Evolutionary conservation across 2,113 vertebrate species (phyloP).

Genomic region (Colaptes auratus): DNA sequence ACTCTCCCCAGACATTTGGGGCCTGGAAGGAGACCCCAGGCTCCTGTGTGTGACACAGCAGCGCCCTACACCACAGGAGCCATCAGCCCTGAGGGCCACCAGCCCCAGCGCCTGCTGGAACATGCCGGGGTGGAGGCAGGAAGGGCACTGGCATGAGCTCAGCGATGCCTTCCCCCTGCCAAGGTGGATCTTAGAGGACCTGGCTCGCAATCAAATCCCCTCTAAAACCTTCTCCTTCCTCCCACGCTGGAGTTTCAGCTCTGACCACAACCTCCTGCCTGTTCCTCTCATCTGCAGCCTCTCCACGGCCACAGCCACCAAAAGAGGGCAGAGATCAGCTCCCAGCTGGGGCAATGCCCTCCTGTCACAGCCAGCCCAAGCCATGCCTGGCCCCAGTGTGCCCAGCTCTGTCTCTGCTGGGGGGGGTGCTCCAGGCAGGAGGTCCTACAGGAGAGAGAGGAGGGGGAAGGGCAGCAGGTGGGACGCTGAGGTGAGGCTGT

Average conservation of each 20-base stretch:
- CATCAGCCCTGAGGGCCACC: not conserved
- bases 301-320: fast-evolving
- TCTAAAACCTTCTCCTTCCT: not conserved
- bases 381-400: fast-evolving
- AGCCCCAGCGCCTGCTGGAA: not conserved
- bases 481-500: not conserved
- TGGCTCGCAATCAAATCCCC: not conserved
- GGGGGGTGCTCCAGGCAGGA: not conserved
- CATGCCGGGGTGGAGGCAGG: fast-evolving
- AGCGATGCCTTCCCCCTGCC: not conserved
- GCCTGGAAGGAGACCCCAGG: fast-evolving
- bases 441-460: not conserved
- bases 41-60: not conserved
- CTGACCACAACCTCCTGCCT: not conserved
- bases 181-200: not conserved
- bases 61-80: fast-evolving
- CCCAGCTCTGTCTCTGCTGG: not conserved
- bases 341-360: not conserved
- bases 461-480: not conserved
- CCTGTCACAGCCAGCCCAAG: not conserved
- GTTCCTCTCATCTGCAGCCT: not conserved
- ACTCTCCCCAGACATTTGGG: fast-evolving
- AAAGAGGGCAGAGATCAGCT: not conserved
- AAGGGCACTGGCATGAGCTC: not conserved
- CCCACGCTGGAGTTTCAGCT: not conserved